phyloP scores from a whole-genome alignment of 2,888 invertebrate genomes.

The Balanococcus diminutus region DNA sequence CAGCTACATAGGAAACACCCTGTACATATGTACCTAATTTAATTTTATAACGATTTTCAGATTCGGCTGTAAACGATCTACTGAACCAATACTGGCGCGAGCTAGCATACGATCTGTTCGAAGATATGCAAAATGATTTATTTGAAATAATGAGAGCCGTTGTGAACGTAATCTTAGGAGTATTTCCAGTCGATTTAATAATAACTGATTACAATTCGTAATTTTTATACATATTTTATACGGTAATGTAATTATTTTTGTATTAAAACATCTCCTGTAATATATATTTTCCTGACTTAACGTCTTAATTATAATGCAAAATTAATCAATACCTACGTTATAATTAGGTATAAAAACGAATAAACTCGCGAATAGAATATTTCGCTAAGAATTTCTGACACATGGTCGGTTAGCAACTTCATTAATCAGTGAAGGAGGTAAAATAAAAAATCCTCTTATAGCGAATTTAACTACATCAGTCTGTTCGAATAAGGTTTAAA shows the following conservation, averaged over 20 bases:
- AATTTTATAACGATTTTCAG: not conserved
- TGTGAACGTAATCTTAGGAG: constrained; percentile 16
- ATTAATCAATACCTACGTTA: constrained; percentile 28
- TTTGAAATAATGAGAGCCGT: not conserved
- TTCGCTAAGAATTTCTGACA: not conserved
- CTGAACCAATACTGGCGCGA: constrained; percentile 44
- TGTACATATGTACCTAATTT: no score
- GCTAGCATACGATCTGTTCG: constrained; percentile 19
- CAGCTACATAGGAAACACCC: no score
- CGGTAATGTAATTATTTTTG: constrained; percentile 14
- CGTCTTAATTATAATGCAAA: constrained; percentile 19
- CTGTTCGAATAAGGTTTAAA: constrained; percentile 37
- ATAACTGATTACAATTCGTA: constrained; percentile 21
- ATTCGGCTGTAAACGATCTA: constrained; percentile 42
- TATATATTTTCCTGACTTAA: not conserved
- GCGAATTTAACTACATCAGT: constrained; percentile 42
- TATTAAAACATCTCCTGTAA: not conserved
- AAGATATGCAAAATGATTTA: not conserved
- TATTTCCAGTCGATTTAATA: constrained; percentile 11
- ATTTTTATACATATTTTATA: constrained; percentile 2
- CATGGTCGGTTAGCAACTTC: constrained; percentile 44
- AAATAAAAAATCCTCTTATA: constrained; percentile 48
- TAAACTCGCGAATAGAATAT: not conserved
- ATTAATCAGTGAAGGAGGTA: constrained; percentile 47
- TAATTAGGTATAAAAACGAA: constrained; percentile 19